Evolutionary conservation across 2,797 vertebrate genomes (phyloP).

Genomic region (Tokudaia tokunoshimensis): DNA sequence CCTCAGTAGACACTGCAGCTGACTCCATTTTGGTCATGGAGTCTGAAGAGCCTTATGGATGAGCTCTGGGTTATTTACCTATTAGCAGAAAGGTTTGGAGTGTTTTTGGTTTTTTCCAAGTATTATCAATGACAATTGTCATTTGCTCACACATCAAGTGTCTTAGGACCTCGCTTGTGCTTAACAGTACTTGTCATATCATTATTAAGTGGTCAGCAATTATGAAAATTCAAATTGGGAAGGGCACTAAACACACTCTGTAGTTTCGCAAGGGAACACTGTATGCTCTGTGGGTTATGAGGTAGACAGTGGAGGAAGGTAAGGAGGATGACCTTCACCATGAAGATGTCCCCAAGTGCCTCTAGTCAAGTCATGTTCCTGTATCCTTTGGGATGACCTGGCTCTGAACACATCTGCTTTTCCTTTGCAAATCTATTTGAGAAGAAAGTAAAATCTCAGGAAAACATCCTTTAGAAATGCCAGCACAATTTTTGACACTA

Average conservation of each 20-base stretch:
- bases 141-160: background rate
- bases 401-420: background rate
- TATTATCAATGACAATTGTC: background rate
- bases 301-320: background rate
- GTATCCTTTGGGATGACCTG: background rate
- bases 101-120: background rate
- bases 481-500: background rate
- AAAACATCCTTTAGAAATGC: slow-evolving; percentile 24
- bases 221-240: background rate
- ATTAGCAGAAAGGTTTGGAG: background rate
- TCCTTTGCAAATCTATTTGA: background rate
- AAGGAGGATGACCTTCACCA: background rate
- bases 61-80: background rate
- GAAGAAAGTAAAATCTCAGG: slow-evolving; percentile 1
- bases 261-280: background rate
- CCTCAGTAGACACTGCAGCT: too few relatives aligned
- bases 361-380: background rate
- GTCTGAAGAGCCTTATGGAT: background rate
- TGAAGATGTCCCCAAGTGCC: background rate
- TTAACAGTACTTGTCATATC: background rate
- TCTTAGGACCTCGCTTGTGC: background rate
- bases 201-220: background rate
- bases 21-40: background rate
- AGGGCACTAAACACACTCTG: background rate
- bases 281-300: background rate